These are phyloP conservation scores for Lagothrix lagotricha DNA, from an alignment of 2,797 vertebrate genomes.

Conservation along the genomic window DNA sequence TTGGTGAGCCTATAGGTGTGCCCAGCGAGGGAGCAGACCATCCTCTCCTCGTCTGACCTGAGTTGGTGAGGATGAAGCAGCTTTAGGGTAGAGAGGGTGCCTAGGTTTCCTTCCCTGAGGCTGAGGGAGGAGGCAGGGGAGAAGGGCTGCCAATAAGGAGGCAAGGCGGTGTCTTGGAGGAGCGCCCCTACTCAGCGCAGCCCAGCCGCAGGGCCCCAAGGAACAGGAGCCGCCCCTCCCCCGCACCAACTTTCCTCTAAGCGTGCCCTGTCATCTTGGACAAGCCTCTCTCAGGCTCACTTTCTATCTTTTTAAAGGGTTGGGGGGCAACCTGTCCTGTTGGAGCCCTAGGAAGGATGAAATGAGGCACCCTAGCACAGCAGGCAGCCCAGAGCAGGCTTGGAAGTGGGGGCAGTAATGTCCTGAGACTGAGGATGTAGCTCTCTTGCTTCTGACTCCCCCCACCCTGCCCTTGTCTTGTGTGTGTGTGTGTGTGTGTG, in stretches of 20 bases:
- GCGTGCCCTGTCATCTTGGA: background rate
- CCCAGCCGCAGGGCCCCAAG: background rate
- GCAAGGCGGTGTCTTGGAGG: background rate
- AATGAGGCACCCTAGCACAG: background rate
- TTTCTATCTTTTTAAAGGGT: background rate
- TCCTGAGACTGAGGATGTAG: background rate
- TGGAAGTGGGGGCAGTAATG: background rate
- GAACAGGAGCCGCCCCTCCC: background rate
- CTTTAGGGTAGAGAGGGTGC: background rate
- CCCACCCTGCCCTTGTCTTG: fast-evolving
- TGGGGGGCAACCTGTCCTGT: background rate
- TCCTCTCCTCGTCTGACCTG: too few species aligned
- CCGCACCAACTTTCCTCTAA: background rate
- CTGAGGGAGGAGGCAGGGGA: background rate
- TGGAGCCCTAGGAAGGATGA: background rate
- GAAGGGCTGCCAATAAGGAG: background rate
- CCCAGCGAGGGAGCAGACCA: background rate
- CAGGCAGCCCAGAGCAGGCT: background rate
- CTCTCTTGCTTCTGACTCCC: background rate
- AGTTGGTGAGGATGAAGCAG: background rate
- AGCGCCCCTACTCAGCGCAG: background rate
- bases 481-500: background rate
- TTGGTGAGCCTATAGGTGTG: background rate
- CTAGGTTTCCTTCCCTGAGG: background rate
- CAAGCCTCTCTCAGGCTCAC: background rate